These are phyloP conservation scores for Bagarius yarrelli DNA, from an alignment of 2,113 vertebrate species.

Conservation along the genomic window DNA sequence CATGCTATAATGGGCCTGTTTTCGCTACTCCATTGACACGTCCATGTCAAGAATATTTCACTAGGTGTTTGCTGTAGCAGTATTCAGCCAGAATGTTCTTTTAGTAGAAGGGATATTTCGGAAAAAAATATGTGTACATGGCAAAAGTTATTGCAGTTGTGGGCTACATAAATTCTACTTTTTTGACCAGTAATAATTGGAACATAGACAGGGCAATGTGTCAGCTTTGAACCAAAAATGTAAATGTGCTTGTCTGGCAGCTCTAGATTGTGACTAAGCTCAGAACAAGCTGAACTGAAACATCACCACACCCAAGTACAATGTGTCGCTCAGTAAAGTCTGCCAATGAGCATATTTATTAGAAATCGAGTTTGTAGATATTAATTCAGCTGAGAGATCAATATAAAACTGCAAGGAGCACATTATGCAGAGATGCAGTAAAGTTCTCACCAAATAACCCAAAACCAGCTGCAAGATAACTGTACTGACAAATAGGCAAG, in stretches of 20 bases:
- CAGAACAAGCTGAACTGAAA: slow-evolving; percentile 36
- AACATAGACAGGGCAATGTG: slow-evolving; percentile 1
- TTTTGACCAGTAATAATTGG: neutral
- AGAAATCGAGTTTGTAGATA: neutral
- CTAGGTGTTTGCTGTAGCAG: neutral
- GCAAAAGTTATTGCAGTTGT: neutral
- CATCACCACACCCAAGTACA: slow-evolving; percentile 42
- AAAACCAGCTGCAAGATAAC: neutral
- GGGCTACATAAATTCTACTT: neutral
- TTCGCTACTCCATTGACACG: slow-evolving; percentile 19
- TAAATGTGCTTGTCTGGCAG: slow-evolving; percentile 43
- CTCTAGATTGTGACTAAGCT: slow-evolving; percentile 41
- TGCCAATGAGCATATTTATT: neutral
- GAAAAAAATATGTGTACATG: neutral
- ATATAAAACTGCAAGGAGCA: no score
- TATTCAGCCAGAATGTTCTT: neutral
- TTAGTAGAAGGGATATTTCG: neutral
- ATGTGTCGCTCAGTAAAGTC: neutral
- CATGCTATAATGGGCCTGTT: slow-evolving; percentile 19
- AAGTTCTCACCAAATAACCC: neutral
- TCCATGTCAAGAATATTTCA: slow-evolving; percentile 7
- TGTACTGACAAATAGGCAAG: neutral
- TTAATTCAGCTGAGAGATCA: neutral
- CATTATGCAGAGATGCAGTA: neutral
- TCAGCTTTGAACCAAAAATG: slow-evolving; percentile 21